phyloP scores from a whole-genome alignment of 2,888 invertebrate genomes.

The Orthosia gracilis region DNA sequence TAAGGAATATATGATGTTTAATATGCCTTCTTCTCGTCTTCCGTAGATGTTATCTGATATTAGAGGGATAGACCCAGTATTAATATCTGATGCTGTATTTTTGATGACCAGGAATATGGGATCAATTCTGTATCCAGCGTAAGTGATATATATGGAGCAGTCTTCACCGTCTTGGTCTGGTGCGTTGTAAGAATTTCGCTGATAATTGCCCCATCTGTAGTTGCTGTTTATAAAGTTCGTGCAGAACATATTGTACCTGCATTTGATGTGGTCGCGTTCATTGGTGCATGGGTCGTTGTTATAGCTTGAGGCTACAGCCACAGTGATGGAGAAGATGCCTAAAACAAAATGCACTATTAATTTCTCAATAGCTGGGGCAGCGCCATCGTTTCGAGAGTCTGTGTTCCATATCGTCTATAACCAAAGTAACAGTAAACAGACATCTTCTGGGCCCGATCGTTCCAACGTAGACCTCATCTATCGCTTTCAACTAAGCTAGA shows the following conservation, averaged over 20 bases:
- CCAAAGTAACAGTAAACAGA: neutral
- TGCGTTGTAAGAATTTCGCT: constrained; percentile 2
- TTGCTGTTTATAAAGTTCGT: neutral
- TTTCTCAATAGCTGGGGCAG: neutral
- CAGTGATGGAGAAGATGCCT: constrained; percentile 37
- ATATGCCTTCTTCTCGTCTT: neutral
- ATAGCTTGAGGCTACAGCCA: constrained; percentile 10
- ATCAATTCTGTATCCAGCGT: constrained; percentile 33
- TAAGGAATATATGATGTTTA: constrained; percentile 58
- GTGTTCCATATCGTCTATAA: neutral
- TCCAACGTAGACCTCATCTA: too few relatives aligned
- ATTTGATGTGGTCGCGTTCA: neutral
- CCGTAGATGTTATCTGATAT: neutral
- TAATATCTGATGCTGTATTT: neutral
- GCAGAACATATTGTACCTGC: constrained; percentile 45
- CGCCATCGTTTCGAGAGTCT: neutral
- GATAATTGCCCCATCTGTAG: constrained; percentile 25
- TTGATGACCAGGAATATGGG: constrained; percentile 38
- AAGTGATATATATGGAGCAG: constrained; percentile 30
- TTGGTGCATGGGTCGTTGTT: constrained; percentile 29
- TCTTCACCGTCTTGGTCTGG: neutral
- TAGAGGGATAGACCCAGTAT: constrained; percentile 15
- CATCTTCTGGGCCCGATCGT: neutral
- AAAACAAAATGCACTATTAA: constrained; percentile 21
- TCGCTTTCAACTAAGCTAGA: too few relatives aligned